A percentile compares a stretch with the other conserved stretches of the same genome.
Evolutionary conservation across 30 jellyfish, hydroid and myxozoan genomes (phyloP).

Genomic region (Sanderia malayensis): DNA sequence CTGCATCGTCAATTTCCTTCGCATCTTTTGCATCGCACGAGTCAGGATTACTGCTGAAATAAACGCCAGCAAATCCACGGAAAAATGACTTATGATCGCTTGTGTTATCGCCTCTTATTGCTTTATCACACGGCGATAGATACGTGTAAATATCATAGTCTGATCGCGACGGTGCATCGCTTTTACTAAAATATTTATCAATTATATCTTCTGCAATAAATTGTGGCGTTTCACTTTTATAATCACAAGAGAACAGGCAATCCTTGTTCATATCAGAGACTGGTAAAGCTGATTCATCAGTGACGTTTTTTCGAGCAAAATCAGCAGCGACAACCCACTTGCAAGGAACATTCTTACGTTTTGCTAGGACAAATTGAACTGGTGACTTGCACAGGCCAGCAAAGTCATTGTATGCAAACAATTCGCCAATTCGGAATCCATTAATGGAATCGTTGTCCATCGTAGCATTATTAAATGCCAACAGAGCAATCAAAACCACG

Average conservation of each 20-base stretch:
- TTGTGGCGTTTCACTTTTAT: conserved; percentile 20
- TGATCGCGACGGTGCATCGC: conserved; percentile 2
- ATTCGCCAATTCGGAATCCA: conserved; percentile 41
- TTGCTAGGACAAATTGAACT: conserved; percentile 52
- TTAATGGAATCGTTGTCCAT: conserved; percentile 6
- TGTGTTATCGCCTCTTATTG: conserved; percentile 46
- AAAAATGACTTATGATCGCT: conserved; percentile 11
- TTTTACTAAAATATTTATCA: conserved; percentile 14
- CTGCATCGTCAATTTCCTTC: conserved; percentile 27
- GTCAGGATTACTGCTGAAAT: conserved; percentile 36
- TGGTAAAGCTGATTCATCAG: conserved; percentile 40
- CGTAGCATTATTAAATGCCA: conserved; percentile 4
- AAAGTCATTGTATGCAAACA: conserved; percentile 30
- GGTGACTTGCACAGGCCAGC: conserved; percentile 49
- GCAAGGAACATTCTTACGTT: conserved; percentile 28
- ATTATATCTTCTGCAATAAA: conserved; percentile 39
- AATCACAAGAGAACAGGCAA: conserved; percentile 53
- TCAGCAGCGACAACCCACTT: conserved; percentile 38
- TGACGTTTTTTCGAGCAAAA: conserved; percentile 6
- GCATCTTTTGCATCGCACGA: conserved; percentile 36
- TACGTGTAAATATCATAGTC: conserved; percentile 51
- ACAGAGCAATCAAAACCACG: not conserved
- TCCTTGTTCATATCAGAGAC: conserved; percentile 22
- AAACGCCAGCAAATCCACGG: conserved; percentile 36
- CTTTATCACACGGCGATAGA: conserved; percentile 47